Conservation (phyloP, 2,113 vertebrate species). For the Puntigrus tetrazona region DNA sequence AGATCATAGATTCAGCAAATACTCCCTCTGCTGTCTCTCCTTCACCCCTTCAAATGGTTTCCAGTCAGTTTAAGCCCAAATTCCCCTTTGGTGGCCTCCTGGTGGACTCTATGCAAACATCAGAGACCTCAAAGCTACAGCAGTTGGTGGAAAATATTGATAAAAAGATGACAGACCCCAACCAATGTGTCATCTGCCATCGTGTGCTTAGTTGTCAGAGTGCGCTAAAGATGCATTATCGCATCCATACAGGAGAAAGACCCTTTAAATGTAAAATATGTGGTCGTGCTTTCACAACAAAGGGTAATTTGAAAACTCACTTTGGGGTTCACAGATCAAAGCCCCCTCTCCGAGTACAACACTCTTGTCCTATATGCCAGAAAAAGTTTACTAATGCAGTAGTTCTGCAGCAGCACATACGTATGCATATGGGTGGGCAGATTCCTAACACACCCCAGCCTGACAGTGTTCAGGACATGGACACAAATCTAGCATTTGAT, state of each 20-base stretch:
- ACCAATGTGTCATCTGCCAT: conserved; percentile 98
- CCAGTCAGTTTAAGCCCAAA: conserved; percentile 94
- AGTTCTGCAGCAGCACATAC: conserved; percentile 97
- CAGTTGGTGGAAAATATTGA: conserved; percentile 99
- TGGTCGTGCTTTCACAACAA: conserved; percentile 97
- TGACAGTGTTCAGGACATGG: conserved; percentile 92
- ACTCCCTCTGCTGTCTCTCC: conserved; percentile 78
- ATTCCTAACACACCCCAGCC: conserved; percentile 94
- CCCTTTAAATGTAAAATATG: conserved; percentile 99
- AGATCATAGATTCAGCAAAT: conserved; percentile 74
- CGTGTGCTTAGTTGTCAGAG: conserved; percentile 99
- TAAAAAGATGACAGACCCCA: conserved; percentile 98
- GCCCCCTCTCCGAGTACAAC: conserved; percentile 94
- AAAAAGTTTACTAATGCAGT: conserved; percentile 99
- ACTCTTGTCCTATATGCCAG: conserved; percentile 99
- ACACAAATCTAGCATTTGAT: conserved; percentile 87
- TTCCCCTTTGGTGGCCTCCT: conserved; percentile 97
- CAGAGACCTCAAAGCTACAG: conserved; percentile 98
- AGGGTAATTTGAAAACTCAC: conserved; percentile 99
- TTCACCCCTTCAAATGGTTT: conserved; percentile 84
- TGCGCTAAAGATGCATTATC: conserved; percentile 99
- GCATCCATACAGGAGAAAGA: conserved; percentile 96
- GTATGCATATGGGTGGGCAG: conserved; percentile 99
- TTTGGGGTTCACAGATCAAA: conserved; percentile 98
- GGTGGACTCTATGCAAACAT: conserved; percentile 99